Conservation (phyloP, 2,888 invertebrate genomes). For the Schizotus pectinicornis region DNA sequence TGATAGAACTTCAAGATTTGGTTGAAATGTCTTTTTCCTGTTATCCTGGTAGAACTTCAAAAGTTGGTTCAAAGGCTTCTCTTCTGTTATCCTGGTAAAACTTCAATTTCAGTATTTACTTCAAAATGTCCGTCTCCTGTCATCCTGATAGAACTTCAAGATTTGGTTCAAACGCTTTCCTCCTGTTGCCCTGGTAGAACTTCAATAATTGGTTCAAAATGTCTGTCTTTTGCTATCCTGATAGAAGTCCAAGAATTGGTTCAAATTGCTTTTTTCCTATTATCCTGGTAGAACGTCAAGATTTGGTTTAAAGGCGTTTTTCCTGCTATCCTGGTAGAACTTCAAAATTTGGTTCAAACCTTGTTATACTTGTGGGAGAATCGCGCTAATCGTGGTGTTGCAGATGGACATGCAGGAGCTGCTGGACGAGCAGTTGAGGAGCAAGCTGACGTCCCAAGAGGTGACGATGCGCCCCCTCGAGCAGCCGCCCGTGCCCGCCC, state of each 20-base stretch:
- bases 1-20: not conserved
- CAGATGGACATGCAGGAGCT: constrained; percentile 95
- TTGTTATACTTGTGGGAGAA: not conserved
- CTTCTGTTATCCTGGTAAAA: too few species aligned
- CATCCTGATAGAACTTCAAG: not conserved
- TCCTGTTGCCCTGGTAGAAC: too few species aligned
- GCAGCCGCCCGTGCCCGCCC: constrained; percentile 57
- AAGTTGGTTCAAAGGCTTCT: too few species aligned
- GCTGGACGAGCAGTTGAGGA: constrained; percentile 88
- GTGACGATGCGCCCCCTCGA: constrained; percentile 58
- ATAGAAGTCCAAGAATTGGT: too few species aligned
- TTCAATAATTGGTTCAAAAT: too few species aligned
- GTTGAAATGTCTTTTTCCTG: not conserved
- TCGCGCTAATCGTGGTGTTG: constrained; percentile 39
- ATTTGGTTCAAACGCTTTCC: not conserved
- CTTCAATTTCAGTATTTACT: not conserved
- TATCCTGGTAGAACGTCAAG: too few species aligned
- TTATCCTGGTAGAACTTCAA: too few species aligned
- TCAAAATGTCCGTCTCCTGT: not conserved
- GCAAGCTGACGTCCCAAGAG: constrained; percentile 76
- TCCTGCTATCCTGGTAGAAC: too few species aligned
- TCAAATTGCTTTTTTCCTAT: too few species aligned
- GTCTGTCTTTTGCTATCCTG: too few species aligned
- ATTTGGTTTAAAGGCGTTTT: too few species aligned
- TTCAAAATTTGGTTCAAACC: too few species aligned